Evolutionary conservation across 2,797 vertebrate genomes (phyloP).

Genomic region (Sardinella longiceps): DNA sequence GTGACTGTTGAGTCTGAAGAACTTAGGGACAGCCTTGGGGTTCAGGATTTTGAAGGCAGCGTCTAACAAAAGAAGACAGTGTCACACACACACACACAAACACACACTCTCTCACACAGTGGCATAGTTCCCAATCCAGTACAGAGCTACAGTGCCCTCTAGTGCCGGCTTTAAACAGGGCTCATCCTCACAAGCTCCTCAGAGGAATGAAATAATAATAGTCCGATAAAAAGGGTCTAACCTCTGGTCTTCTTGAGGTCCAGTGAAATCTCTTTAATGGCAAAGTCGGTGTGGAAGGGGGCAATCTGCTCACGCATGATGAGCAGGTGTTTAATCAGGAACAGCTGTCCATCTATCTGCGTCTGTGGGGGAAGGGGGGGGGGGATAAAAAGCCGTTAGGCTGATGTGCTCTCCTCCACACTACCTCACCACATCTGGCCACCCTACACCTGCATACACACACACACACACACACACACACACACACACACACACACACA

Average conservation of each 20-base stretch:
- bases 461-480: background rate
- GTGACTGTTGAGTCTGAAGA: constrained; percentile 96
- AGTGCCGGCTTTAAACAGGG: constrained; percentile 57
- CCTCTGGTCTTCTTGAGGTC: constrained; percentile 99
- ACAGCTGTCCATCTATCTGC: constrained; percentile 94
- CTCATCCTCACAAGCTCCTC: background rate
- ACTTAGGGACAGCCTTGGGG: constrained; percentile 91
- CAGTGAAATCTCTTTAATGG: constrained; percentile 99
- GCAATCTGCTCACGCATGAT: constrained; percentile 99
- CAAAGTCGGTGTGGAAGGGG: constrained; percentile 98
- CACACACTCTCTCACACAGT: constrained; percentile 39
- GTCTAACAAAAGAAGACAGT: constrained; percentile 77
- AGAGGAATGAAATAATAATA: constrained; percentile 26
- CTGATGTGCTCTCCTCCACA: constrained; percentile 58
- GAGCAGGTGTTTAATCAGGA: constrained; percentile 99
- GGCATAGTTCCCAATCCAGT: constrained; percentile 44
- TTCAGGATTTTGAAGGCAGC: constrained; percentile 99
- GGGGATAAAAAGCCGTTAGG: constrained; percentile 45
- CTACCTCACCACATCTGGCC: constrained; percentile 33
- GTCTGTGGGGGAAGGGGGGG: constrained; percentile 72
- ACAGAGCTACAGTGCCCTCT: constrained; percentile 73
- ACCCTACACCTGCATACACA: background rate
- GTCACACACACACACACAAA: background rate
- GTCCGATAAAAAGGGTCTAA: constrained; percentile 64
- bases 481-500: background rate